Percentiles rank a stretch among this genome's conserved stretches.
phyloP scores from a whole-genome alignment of 2,797 vertebrate species.

The Falco cherrug region DNA sequence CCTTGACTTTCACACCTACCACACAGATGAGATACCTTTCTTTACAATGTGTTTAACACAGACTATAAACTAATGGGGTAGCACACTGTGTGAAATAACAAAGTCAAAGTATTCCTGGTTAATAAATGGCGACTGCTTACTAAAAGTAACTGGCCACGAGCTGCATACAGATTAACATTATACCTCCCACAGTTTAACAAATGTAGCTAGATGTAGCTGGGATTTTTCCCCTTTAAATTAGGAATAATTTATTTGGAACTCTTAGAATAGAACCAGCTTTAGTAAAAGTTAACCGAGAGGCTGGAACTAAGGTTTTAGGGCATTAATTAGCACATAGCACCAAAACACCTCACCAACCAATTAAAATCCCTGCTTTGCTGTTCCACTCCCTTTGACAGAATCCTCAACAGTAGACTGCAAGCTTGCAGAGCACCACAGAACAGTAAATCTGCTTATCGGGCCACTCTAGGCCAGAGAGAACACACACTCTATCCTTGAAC shows the following conservation, averaged over 20 bases:
- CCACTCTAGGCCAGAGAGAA: background rate
- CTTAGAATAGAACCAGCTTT: background rate
- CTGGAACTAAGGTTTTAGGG: background rate
- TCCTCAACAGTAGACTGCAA: rapidly evolving
- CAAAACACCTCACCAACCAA: background rate
- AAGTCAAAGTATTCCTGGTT: background rate
- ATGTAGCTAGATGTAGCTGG: background rate
- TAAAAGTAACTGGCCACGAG: background rate
- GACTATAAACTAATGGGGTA: background rate
- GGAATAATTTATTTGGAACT: background rate
- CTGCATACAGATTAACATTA: background rate
- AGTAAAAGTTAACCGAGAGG: background rate
- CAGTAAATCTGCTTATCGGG: background rate
- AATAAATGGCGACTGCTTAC: background rate
- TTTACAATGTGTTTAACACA: background rate
- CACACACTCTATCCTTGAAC: background rate
- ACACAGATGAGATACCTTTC: background rate
- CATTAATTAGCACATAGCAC: background rate
- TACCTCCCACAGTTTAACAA: background rate
- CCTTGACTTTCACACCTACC: background rate
- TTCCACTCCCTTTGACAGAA: background rate
- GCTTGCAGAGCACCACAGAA: background rate
- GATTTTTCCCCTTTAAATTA: background rate
- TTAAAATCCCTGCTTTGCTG: background rate
- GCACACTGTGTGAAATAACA: background rate